Evolutionary conservation across 2,113 vertebrate genomes (phyloP).

Genomic region (Lophotis ruficrista): DNA sequence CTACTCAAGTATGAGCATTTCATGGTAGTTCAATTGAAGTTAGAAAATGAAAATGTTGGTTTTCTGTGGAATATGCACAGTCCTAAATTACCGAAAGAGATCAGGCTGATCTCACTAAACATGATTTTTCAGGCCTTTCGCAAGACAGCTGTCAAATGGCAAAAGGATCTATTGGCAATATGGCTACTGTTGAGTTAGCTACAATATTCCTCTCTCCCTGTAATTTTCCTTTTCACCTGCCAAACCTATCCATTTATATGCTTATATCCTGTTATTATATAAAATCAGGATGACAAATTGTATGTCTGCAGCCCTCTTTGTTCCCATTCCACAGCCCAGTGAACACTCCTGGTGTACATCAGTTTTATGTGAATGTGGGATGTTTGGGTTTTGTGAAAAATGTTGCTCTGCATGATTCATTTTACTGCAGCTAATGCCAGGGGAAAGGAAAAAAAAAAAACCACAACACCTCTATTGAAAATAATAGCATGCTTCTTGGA

Average conservation of each 20-base stretch:
- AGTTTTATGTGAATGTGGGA: constrained; percentile 65
- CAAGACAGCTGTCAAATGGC: constrained; percentile 59
- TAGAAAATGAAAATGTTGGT: background rate
- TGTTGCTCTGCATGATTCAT: constrained; percentile 68
- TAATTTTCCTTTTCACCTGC: constrained; percentile 72
- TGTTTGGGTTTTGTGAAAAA: constrained; percentile 69
- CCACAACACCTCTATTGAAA: constrained; percentile 56
- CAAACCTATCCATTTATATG: constrained; percentile 70
- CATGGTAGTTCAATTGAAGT: background rate
- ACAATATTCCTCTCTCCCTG: constrained; percentile 51
- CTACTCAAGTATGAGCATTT: background rate
- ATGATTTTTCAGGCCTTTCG: constrained; percentile 46
- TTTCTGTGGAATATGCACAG: background rate
- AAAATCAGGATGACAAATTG: constrained; percentile 70
- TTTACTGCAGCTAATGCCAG: constrained; percentile 60
- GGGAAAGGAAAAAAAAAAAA: background rate
- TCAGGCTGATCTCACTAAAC: background rate
- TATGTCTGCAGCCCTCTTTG: constrained; percentile 65
- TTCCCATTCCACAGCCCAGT: constrained; percentile 61
- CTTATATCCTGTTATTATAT: constrained; percentile 68
- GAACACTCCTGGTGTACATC: constrained; percentile 65
- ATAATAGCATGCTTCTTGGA: constrained; percentile 53
- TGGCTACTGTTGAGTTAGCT: constrained; percentile 56
- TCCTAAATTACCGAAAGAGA: constrained; percentile 22
- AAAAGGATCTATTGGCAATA: constrained; percentile 61